These are phyloP conservation scores for Agrochola litura DNA, from an alignment of 2,888 invertebrate species.

Conservation along the genomic window DNA sequence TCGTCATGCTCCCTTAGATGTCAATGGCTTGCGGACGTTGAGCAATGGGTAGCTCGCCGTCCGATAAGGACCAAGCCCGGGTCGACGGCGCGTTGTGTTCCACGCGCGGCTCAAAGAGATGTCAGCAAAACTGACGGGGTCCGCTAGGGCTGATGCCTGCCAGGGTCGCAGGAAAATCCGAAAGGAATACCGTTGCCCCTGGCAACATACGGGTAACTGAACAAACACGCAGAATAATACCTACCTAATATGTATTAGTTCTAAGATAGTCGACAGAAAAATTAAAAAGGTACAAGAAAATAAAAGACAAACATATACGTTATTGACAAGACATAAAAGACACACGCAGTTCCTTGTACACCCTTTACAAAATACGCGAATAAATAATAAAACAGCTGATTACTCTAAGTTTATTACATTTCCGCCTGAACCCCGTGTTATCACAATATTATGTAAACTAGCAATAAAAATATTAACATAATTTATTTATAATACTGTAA, in stretches of 20 bases:
- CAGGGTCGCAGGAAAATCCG: too few relatives aligned
- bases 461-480: constrained; percentile 9
- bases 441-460: constrained; percentile 8
- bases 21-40: too few relatives aligned
- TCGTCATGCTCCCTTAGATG: too few relatives aligned
- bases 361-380: background rate
- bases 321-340: background rate
- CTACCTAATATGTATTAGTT: background rate
- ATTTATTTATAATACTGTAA: constrained; percentile 11
- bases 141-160: too few relatives aligned
- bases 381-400: constrained; percentile 35
- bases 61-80: too few relatives aligned
- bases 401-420: background rate
- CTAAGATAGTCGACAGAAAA: background rate
- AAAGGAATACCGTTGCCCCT: too few relatives aligned
- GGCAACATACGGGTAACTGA: too few relatives aligned
- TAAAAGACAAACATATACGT: background rate
- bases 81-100: too few relatives aligned
- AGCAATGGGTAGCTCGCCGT: too few relatives aligned
- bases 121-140: too few relatives aligned
- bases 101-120: too few relatives aligned
- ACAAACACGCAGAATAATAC: background rate
- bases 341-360: background rate
- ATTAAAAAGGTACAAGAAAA: background rate
- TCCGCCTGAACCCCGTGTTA: constrained; percentile 27